Evolutionary conservation across 2,888 invertebrate species (phyloP).

Genomic region (Coelogynopora nodosa): DNA sequence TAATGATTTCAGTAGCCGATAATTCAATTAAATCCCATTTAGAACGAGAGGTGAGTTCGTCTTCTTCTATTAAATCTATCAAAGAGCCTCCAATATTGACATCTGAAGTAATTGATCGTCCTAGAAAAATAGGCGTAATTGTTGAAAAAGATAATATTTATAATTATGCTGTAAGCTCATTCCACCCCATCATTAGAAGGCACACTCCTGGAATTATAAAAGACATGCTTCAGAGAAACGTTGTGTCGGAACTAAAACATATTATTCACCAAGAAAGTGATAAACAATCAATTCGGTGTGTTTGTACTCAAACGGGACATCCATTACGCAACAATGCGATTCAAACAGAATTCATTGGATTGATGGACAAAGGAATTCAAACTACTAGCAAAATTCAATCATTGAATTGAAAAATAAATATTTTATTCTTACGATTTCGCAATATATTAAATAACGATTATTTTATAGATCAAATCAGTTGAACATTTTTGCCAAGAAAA

Average conservation of each 20-base stretch:
- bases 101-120: neutral
- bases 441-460: too few species aligned
- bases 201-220: neutral
- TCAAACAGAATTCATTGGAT: constrained; percentile 8
- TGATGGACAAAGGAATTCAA: neutral
- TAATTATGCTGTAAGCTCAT: neutral
- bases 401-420: too few species aligned
- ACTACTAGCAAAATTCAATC: too few species aligned
- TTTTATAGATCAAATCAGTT: too few species aligned
- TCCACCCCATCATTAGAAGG: neutral
- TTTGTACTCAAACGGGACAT: neutral
- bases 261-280: neutral
- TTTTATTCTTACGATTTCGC: too few species aligned
- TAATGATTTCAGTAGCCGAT: neutral
- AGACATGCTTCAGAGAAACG: neutral
- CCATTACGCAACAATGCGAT: neutral
- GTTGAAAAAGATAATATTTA: neutral
- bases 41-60: neutral
- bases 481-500: too few species aligned
- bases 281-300: neutral
- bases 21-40: neutral
- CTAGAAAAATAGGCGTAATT: neutral
- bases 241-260: neutral
- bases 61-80: neutral
- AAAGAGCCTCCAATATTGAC: neutral